Evolutionary conservation across 2,797 vertebrate genomes (phyloP), one percentile per base, ranked within the genome.

Genomic region (Odontamblyopus lacepedii): DNA sequence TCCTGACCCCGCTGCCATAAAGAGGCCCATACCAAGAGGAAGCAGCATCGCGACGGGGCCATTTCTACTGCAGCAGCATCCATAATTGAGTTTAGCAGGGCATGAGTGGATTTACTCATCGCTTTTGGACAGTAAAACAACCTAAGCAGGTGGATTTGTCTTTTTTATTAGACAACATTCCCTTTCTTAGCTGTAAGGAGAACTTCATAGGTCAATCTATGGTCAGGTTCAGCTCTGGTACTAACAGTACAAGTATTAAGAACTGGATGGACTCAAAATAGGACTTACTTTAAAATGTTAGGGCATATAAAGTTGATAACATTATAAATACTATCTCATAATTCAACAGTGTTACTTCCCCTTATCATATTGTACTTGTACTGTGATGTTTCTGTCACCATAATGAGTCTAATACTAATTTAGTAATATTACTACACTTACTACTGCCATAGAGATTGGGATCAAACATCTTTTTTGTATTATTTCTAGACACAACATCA

Each of bases 61-160:
- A 75, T 85, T 83, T 79, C 76, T 82, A 79, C 81, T 89, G 83
- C 78, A 82, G 84, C 75, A 88, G 88, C 88, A 77, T 92, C 78
- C 69, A 38, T 93, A 87, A 94, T 92, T 83, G 75, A 87, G 89
- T 95, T 91, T 92, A 70, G 72, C 60, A 85, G 78, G 85, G 88
- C 91, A 89, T 91, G 88, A 93, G 87, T 93, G 90, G 89, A 82
- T 91, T 92, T 89, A 82, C 86, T 88, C 88, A 90, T 93, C 87
- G 89, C 84, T 80, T 90, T 88, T 83, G 80, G 87, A 85, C 81
- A 89, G 79, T 89, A 83, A 89, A 92, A 85, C 77, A 80, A 83
- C 91, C 78, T 87, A 85, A 83, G 77, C 74, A 77, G 66, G 78
- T 70, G 77, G 73, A 89, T 91, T 76, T 80, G 67, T 92, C 88